These are phyloP conservation scores for Ornithoptera alexandrae DNA, from an alignment of 2,888 invertebrate species.

Conservation along the genomic window DNA sequence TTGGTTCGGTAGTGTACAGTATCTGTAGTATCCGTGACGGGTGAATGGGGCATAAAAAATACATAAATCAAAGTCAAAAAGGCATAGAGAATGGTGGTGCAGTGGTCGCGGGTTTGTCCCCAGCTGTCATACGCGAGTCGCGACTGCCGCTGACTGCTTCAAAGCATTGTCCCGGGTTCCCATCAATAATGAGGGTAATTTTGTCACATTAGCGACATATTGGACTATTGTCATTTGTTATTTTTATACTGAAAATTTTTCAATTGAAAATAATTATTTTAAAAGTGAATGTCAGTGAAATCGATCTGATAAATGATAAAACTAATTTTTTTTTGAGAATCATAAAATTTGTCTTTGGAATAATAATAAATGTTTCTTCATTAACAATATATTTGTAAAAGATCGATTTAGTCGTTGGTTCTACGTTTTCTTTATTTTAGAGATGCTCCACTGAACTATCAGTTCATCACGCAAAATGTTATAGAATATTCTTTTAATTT, in stretches of 20 bases:
- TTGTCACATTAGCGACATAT: constrained; percentile 76
- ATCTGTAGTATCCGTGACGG: constrained; percentile 73
- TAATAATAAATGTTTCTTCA: too few relatives aligned
- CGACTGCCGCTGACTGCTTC: constrained; percentile 46
- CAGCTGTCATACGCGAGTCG: constrained; percentile 60
- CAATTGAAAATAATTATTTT: constrained; percentile 4
- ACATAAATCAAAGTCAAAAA: constrained; percentile 81
- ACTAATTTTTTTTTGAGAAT: too few relatives aligned
- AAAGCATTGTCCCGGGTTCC: constrained; percentile 63
- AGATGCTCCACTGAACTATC: too few relatives aligned
- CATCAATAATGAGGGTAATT: constrained; percentile 80
- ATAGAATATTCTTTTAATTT: too few relatives aligned
- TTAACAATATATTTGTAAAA: too few relatives aligned
- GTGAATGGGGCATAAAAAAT: constrained; percentile 79
- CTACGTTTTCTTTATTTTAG: too few relatives aligned
- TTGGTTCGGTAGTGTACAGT: constrained; percentile 54
- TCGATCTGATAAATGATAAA: neutral
- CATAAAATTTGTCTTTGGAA: too few relatives aligned
- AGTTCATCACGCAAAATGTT: too few relatives aligned
- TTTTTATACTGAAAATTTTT: constrained; percentile 38
- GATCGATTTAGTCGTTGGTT: too few relatives aligned
- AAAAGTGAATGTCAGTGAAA: neutral
- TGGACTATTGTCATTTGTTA: constrained; percentile 65
- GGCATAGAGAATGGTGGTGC: constrained; percentile 76
- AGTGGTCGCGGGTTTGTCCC: constrained; percentile 70